phyloP scores from a whole-genome alignment of 1,140 invertebrate genomes.

The Drosophila fuyamai region DNA sequence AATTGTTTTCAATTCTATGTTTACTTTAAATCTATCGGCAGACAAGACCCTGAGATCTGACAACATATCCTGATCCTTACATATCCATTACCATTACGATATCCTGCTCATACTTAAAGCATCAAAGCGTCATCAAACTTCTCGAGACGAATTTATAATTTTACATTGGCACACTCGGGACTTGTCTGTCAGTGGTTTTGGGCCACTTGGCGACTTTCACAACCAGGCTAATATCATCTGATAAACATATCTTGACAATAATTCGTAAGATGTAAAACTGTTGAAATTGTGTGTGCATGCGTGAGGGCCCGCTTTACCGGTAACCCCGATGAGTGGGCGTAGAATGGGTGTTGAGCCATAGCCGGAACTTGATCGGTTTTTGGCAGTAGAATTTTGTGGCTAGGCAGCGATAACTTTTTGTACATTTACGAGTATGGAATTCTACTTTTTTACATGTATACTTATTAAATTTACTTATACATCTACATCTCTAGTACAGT shows the following conservation, averaged over 20 bases:
- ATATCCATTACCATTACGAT: constrained; percentile 43
- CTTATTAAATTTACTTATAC: constrained; percentile 70
- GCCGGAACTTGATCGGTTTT: constrained; percentile 4
- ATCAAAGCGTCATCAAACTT: constrained; percentile 14
- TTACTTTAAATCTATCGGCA: constrained; percentile 23
- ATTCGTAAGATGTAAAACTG: constrained; percentile 78
- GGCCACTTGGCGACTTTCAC: constrained; percentile 32
- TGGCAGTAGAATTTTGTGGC: constrained; percentile 31
- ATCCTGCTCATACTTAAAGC: constrained; percentile 16
- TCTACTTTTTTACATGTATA: constrained; percentile 76
- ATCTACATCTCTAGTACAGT: constrained; percentile 59
- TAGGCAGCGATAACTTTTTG: constrained; percentile 45
- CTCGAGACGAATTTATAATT: constrained; percentile 68
- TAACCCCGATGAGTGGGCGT: constrained; percentile 14
- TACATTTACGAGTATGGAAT: constrained; percentile 69
- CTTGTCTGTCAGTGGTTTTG: constrained; percentile 21
- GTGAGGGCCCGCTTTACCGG: constrained; percentile 26
- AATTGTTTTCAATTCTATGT: constrained; percentile 17
- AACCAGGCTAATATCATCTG: constrained; percentile 84
- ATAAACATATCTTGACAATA: constrained; percentile 84
- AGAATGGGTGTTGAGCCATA: constrained; percentile 18
- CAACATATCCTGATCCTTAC: constrained; percentile 43
- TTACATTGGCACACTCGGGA: constrained; percentile 9
- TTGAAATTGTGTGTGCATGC: constrained; percentile 63
- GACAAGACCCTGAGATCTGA: constrained; percentile 7